Conservation (phyloP, 2,888 invertebrate genomes). For the Cordilura impudica region DNA sequence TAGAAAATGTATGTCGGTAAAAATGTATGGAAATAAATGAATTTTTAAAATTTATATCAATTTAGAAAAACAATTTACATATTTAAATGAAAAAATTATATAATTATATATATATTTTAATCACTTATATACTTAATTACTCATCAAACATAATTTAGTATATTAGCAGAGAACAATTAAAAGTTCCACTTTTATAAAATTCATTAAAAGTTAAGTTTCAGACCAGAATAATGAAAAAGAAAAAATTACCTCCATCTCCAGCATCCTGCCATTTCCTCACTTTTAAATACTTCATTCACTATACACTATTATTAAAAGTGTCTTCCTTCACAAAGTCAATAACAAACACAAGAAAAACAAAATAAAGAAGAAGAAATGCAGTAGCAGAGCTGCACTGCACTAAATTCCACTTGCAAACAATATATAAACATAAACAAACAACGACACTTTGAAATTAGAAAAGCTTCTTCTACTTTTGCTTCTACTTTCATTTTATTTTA, state of each 20-base stretch:
- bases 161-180: no score
- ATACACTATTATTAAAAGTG: slow-evolving; percentile 23
- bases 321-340: slow-evolving; percentile 10
- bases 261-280: neutral
- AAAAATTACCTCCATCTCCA: slow-evolving; percentile 4
- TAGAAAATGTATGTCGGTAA: no score
- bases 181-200: neutral
- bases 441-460: neutral
- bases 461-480: slow-evolving; percentile 1
- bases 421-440: neutral
- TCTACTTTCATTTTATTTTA: neutral
- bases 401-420: neutral
- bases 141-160: no score
- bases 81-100: no score
- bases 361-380: slow-evolving; percentile 1
- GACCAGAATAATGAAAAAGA: neutral
- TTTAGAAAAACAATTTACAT: no score
- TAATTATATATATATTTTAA: no score
- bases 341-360: slow-evolving; percentile 14
- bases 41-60: no score
- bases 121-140: no score
- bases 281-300: slow-evolving; percentile 28
- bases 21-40: no score
- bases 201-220: neutral
- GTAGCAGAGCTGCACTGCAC: neutral